These are phyloP conservation scores for Temnothorax nylanderi DNA, from an alignment of 1,140 invertebrate genomes.

Conservation along the genomic window DNA sequence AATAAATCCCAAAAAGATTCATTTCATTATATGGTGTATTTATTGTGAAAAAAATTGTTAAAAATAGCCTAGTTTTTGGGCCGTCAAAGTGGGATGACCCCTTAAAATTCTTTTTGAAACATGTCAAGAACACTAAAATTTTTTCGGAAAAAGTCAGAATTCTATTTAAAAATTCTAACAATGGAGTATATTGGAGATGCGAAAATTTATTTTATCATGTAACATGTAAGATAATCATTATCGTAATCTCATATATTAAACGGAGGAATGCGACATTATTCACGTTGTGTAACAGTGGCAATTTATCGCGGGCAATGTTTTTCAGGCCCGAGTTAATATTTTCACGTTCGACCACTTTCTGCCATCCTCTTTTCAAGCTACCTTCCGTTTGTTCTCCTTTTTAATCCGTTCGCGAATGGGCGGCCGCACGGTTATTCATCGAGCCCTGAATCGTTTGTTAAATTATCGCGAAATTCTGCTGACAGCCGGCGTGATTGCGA, in stretches of 20 bases:
- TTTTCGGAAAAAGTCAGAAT: no score
- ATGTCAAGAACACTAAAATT: no score
- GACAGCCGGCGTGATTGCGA: slow-evolving; percentile 76
- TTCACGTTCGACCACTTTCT: slow-evolving; percentile 6
- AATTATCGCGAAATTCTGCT: slow-evolving; percentile 74
- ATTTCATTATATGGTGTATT: no score
- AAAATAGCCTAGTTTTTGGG: no score
- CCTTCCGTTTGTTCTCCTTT: slow-evolving; percentile 44
- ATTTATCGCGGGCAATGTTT: slow-evolving; percentile 33
- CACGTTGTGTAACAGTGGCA: not conserved
- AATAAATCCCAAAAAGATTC: no score
- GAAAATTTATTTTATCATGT: not conserved
- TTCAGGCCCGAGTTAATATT: slow-evolving; percentile 11
- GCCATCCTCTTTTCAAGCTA: not conserved
- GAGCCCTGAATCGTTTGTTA: slow-evolving; percentile 67
- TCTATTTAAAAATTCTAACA: no score
- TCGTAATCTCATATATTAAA: not conserved
- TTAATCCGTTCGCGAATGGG: slow-evolving; percentile 36
- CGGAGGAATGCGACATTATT: not conserved
- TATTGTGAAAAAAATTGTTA: no score
- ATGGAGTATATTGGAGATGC: not conserved
- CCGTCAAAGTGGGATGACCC: no score
- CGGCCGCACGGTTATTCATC: slow-evolving; percentile 52
- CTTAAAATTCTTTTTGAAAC: no score
- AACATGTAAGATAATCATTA: not conserved